Conservation (phyloP, 2,797 vertebrate genomes). For the Parambassis ranga region DNA sequence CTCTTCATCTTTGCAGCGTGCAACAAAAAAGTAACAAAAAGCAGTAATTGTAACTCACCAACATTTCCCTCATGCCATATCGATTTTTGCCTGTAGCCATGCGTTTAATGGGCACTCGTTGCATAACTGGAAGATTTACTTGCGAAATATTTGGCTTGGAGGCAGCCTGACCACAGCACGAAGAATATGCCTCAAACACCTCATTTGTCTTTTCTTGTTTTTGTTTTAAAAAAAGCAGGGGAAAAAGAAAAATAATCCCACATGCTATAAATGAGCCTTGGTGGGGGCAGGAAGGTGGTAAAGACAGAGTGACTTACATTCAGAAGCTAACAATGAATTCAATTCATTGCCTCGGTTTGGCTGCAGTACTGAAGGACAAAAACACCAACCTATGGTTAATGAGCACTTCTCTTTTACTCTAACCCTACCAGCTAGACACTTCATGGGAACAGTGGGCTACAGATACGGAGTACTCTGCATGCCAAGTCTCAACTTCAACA, state of each 20-base stretch:
- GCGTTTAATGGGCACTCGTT: constrained; percentile 37
- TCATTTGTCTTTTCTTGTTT: constrained; percentile 63
- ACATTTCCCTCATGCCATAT: constrained; percentile 40
- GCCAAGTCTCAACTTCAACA: not conserved
- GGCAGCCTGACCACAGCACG: constrained; percentile 24
- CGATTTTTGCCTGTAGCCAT: constrained; percentile 36
- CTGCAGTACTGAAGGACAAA: constrained; percentile 30
- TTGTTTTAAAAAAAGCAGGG: constrained; percentile 18
- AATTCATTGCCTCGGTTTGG: constrained; percentile 67
- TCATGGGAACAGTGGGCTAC: constrained; percentile 20
- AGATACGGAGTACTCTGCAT: not conserved
- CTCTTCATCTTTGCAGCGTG: constrained; percentile 6
- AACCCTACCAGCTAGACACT: not conserved
- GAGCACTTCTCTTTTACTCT: constrained; percentile 16
- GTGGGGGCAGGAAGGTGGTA: not conserved
- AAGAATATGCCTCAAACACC: constrained; percentile 47
- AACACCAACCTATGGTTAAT: constrained; percentile 34
- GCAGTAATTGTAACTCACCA: constrained; percentile 31
- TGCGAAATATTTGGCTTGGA: constrained; percentile 59
- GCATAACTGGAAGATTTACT: constrained; percentile 54
- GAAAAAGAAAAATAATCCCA: constrained; percentile 57
- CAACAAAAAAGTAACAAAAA: constrained; percentile 35
- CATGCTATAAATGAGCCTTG: constrained; percentile 53
- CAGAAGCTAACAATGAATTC: constrained; percentile 64
- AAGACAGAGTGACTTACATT: constrained; percentile 42